Base-by-base conservation (phyloP, 2,797 vertebrate species). In the Tenualosa thibaudeaui region DNA sequence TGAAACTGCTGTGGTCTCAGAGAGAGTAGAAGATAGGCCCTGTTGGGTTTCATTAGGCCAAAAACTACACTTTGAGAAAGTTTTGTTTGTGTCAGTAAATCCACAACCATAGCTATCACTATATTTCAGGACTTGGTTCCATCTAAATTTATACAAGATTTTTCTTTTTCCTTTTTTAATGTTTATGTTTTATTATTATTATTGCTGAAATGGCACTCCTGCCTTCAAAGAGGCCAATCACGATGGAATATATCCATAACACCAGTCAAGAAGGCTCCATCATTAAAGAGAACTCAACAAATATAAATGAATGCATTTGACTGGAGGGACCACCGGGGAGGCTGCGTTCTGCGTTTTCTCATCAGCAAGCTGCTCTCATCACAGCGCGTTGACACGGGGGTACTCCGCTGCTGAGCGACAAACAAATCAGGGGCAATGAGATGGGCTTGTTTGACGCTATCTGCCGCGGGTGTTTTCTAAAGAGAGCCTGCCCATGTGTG, bases 371-470 rank as follows among this genome's bases (percentile, higher is more conserved):
- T 31, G 13, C 65, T 71, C 65, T 71, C 65, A 71, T 78, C 71
- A 46, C 40, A 3, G 17, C 71, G 22, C 15, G 71, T 78, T 78
- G 71, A 78, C 71, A 78, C 17, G 71, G 31, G 68, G 15, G 15
- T 46, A 22, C 71, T 78, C 71, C 15, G 37, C 31, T 75, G 68
- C 68, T 17, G 71, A 78, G 71, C 75, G 12, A 54, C 71, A 82
- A 86, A 83, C 46, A 86, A 83, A 83, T 81, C 46, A 88, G 49
- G 31, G 46, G 51, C 83, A 81, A 71, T 81, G 37, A 85, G 85
- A 71, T 58, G 81, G 83, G 50, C 86, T 88, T 82, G 85, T 83
- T 83, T 62, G 53, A 37, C 81, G 82, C 68, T 51, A 53, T 82
- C 78, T 60, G 51, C 56, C 2, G 82, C 50, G 53, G 71, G 37